Evolutionary conservation across 2,888 invertebrate genomes (phyloP).

Genomic region (Coremacera marginata): DNA sequence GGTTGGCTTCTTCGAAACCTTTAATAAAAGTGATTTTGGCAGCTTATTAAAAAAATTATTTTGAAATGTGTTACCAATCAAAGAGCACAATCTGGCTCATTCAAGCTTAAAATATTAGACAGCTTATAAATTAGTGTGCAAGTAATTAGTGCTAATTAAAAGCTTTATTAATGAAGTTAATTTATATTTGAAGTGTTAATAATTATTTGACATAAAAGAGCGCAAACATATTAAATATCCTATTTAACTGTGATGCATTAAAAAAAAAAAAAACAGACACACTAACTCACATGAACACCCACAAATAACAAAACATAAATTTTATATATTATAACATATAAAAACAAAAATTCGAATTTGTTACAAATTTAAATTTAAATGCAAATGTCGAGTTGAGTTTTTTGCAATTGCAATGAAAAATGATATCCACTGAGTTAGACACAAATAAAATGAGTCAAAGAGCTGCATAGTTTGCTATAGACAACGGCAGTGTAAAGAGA

Average conservation of each 20-base stretch:
- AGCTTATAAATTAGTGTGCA: neutral
- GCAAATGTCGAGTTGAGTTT: too few species aligned
- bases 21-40: too few species aligned
- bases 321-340: too few species aligned
- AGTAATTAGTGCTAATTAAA: neutral
- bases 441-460: constrained; percentile 6
- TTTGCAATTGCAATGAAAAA: neutral
- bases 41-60: too few species aligned
- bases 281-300: too few species aligned
- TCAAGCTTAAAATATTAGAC: neutral
- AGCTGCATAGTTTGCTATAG: neutral
- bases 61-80: too few species aligned
- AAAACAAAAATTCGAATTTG: neutral
- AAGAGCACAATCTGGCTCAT: neutral
- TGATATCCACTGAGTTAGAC: neutral
- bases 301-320: neutral
- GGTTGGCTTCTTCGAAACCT: too few species aligned
- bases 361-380: too few species aligned
- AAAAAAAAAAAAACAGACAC: neutral
- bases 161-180: constrained; percentile 3
- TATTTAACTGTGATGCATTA: neutral
- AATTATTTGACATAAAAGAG: neutral
- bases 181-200: neutral
- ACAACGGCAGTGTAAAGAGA: neutral
- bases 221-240: neutral